Percentiles rank a stretch among this genome's conserved stretches.
Conservation (phyloP, 2,113 vertebrate genomes). For the Thunnus maccoyii region DNA sequence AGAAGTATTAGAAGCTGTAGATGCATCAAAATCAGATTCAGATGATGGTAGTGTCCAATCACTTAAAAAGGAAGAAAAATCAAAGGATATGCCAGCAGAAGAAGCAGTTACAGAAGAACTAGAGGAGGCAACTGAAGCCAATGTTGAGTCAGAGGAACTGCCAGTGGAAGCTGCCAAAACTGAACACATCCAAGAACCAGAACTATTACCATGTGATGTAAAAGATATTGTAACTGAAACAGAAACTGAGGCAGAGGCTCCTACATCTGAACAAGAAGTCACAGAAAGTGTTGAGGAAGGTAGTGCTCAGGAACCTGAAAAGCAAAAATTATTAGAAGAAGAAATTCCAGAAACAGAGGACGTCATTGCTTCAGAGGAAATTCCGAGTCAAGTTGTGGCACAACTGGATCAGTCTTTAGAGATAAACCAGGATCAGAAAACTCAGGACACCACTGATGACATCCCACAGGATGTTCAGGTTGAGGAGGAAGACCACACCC, state of each 20-base stretch:
- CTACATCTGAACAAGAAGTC: background rate
- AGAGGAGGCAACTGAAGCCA: background rate
- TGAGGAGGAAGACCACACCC: slow-evolving; percentile 35
- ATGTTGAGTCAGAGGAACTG: background rate
- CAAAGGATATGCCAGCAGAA: background rate
- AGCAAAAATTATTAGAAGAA: background rate
- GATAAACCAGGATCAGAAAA: slow-evolving; percentile 25
- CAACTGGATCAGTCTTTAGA: slow-evolving; percentile 36
- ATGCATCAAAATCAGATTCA: background rate
- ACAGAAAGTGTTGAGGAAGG: slow-evolving; percentile 13
- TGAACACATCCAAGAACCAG: background rate
- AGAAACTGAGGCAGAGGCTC: slow-evolving; percentile 1
- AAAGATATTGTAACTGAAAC: background rate
- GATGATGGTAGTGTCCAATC: background rate
- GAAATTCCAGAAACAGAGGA: slow-evolving; percentile 30
- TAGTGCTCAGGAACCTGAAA: background rate
- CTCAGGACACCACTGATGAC: slow-evolving; percentile 18
- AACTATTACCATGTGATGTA: background rate
- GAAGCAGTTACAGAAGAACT: slow-evolving; percentile 17
- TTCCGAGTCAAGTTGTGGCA: background rate
- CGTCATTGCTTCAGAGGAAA: background rate
- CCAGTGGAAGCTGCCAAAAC: background rate
- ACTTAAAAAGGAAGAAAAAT: slow-evolving; percentile 10
- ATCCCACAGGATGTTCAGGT: slow-evolving; percentile 1
- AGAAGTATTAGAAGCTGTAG: background rate